Evolutionary conservation across 2,797 vertebrate species (phyloP).

Genomic region (Phaenicophaeus curvirostris): DNA sequence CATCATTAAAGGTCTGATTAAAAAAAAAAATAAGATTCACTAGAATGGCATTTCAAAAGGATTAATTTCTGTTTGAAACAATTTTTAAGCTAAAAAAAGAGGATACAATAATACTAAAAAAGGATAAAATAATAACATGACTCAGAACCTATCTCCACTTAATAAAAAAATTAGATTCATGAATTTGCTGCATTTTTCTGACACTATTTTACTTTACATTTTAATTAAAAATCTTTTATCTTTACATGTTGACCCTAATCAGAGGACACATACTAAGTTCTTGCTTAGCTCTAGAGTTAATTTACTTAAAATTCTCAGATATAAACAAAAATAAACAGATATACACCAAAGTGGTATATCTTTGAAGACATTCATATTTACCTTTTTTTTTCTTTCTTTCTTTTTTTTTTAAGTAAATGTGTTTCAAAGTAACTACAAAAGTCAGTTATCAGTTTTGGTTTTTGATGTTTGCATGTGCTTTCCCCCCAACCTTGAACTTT

Average conservation of each 20-base stretch:
- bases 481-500: not conserved
- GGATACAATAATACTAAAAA: not conserved
- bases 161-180: not conserved
- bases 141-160: not conserved
- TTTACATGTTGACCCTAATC: not conserved
- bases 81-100: not conserved
- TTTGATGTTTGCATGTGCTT: conserved; percentile 17
- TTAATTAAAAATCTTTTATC: not conserved
- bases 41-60: not conserved
- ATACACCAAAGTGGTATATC: conserved; percentile 11
- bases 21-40: not conserved
- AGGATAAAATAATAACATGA: not conserved
- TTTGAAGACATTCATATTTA: conserved; percentile 27
- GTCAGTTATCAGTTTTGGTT: conserved; percentile 30
- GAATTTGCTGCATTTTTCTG: not conserved
- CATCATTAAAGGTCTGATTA: not conserved
- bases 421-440: conserved; percentile 25
- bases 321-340: conserved; percentile 38
- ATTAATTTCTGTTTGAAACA: not conserved
- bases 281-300: not conserved
- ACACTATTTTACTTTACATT: not conserved
- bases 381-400: not conserved
- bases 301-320: conserved; percentile 6
- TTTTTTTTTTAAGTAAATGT: not conserved
- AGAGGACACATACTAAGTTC: not conserved